These are phyloP conservation scores for Diabrotica undecimpunctata DNA, from an alignment of 1,140 invertebrate genomes.

Conservation along the genomic window DNA sequence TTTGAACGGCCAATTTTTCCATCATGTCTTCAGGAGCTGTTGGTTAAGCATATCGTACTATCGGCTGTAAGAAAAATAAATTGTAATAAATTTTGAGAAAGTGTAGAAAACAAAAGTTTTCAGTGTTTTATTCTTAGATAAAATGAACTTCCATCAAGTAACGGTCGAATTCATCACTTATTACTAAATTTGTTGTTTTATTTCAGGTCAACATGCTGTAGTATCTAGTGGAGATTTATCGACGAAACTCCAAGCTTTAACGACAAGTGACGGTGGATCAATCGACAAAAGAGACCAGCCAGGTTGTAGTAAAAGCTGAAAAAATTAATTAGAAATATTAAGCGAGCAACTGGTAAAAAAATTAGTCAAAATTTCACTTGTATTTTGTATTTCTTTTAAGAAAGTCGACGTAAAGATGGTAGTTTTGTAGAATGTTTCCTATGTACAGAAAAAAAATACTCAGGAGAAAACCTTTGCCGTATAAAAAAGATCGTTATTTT, in stretches of 20 bases:
- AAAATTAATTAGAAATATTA: not conserved
- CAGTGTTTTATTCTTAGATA: too few relatives aligned
- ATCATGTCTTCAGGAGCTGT: too few relatives aligned
- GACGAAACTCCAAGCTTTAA: conserved; percentile 59
- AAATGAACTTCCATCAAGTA: too few relatives aligned
- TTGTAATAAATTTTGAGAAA: too few relatives aligned
- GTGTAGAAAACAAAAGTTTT: too few relatives aligned
- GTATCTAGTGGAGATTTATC: conserved; percentile 62
- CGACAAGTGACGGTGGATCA: conserved; percentile 49
- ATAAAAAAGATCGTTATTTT: too few relatives aligned
- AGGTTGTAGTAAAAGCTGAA: conserved; percentile 16
- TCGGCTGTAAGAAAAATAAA: too few relatives aligned
- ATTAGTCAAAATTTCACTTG: not conserved
- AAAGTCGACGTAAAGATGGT: not conserved
- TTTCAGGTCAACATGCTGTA: conserved; percentile 52
- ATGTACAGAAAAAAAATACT: not conserved
- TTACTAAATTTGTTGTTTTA: not conserved
- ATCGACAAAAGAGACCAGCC: conserved; percentile 10
- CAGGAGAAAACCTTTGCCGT: too few relatives aligned
- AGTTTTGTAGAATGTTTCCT: conserved; percentile 7
- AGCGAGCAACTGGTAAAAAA: not conserved
- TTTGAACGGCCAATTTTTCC: too few relatives aligned
- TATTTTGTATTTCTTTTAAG: not conserved
- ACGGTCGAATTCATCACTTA: too few relatives aligned
- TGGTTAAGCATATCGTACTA: too few relatives aligned